A percentile compares a stretch with the other conserved stretches of the same genome.
These are phyloP conservation scores for Pediacus dermestoides DNA, from an alignment of 2,888 invertebrate genomes.

Conservation along the genomic window DNA sequence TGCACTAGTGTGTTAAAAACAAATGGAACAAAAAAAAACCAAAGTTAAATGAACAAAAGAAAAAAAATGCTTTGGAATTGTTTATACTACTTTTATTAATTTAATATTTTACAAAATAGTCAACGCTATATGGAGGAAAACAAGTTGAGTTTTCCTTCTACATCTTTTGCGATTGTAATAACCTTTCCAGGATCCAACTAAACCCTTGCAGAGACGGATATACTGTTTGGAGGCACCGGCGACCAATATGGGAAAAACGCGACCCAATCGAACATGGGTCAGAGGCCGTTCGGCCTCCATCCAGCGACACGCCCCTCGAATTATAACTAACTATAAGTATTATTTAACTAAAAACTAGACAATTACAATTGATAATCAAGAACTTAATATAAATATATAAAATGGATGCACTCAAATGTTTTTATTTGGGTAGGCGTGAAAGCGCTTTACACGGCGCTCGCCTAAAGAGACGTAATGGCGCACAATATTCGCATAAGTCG, in stretches of 20 bases:
- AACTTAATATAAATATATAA: constrained; percentile 35
- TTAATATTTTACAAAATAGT: constrained; percentile 29
- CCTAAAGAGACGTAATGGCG: constrained; percentile 51
- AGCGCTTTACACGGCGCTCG: constrained; percentile 43
- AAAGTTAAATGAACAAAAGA: constrained; percentile 11
- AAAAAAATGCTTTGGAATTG: constrained; percentile 33
- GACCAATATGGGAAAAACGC: constrained; percentile 15
- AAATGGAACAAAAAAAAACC: constrained; percentile 15
- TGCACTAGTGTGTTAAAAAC: constrained; percentile 8
- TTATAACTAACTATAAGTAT: constrained; percentile 32
- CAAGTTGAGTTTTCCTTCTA: constrained; percentile 54
- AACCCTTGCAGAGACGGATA: constrained; percentile 66
- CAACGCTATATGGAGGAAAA: constrained; percentile 20
- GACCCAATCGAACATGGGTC: background rate
- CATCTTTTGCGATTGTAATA: constrained; percentile 76
- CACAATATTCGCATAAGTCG: constrained; percentile 50
- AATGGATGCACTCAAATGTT: constrained; percentile 45
- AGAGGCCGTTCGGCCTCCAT: constrained; percentile 34
- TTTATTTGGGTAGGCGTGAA: constrained; percentile 38
- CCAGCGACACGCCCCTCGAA: constrained; percentile 37
- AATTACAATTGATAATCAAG: constrained; percentile 11
- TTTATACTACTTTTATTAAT: constrained; percentile 43
- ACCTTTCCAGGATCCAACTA: constrained; percentile 78
- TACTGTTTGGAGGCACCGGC: constrained; percentile 51
- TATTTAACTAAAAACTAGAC: too few relatives aligned